phyloP scores from a whole-genome alignment of 1,140 invertebrate species.

The Vanessa tameamea region DNA sequence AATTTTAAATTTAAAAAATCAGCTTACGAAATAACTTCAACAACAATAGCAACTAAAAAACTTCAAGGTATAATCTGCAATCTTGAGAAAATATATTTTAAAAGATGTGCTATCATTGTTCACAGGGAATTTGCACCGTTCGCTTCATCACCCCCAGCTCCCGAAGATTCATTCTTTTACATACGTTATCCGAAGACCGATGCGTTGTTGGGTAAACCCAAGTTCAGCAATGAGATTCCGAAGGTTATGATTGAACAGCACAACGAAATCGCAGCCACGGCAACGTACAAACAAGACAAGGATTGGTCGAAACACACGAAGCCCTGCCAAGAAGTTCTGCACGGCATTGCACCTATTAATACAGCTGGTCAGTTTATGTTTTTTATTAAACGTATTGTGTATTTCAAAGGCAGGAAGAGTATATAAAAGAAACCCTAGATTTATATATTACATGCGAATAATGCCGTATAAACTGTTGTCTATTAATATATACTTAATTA shows the following conservation, averaged over 20 bases:
- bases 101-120: slow-evolving; percentile 41
- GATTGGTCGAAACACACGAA: slow-evolving; percentile 85
- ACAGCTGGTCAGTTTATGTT: slow-evolving; percentile 50
- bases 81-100: no score
- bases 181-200: slow-evolving; percentile 82
- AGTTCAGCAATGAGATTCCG: slow-evolving; percentile 44
- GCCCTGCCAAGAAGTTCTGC: slow-evolving; percentile 84
- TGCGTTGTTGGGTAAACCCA: slow-evolving; percentile 62
- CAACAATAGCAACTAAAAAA: no score
- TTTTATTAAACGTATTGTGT: no score
- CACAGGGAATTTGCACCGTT: slow-evolving; percentile 85
- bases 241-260: slow-evolving; percentile 43
- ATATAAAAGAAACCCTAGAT: no score
- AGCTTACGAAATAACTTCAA: no score
- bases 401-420: no score
- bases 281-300: slow-evolving; percentile 68
- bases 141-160: slow-evolving; percentile 85
- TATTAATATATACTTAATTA: no score
- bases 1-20: no score
- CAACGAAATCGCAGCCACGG: slow-evolving; percentile 51
- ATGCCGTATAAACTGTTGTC: no score
- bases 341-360: slow-evolving; percentile 69
- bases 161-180: slow-evolving; percentile 87
- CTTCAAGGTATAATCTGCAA: no score
- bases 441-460: no score